A percentile compares a stretch with the other conserved stretches of the same genome.
Evolutionary conservation across 2,888 invertebrate genomes (phyloP).

Genomic region (Adelphocoris suturalis): DNA sequence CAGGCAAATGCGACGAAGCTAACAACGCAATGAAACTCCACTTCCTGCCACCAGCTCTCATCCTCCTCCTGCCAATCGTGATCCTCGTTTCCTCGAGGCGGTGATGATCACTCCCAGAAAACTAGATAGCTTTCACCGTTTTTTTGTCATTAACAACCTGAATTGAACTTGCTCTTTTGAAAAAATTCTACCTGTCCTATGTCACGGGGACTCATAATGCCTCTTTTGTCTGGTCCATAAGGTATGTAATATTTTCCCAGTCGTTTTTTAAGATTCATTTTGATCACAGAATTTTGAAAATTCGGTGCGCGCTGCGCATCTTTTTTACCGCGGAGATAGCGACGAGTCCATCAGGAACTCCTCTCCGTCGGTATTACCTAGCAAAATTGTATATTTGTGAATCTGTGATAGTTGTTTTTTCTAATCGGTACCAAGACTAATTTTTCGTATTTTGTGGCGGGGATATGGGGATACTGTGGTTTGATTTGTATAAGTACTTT

Average conservation of each 20-base stretch:
- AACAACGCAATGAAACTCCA: conserved; percentile 70
- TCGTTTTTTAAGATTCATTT: neutral
- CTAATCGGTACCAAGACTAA: conserved; percentile 30
- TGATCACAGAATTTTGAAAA: conserved; percentile 22
- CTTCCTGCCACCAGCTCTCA: conserved; percentile 67
- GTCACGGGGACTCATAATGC: conserved; percentile 56
- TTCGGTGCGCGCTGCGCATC: neutral
- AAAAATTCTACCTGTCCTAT: neutral
- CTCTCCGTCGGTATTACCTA: neutral
- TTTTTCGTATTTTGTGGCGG: neutral
- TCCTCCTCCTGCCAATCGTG: conserved; percentile 64
- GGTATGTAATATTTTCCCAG: neutral
- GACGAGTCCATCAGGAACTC: neutral
- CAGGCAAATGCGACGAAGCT: conserved; percentile 74
- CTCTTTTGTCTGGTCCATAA: conserved; percentile 20
- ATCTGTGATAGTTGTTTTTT: conserved; percentile 52
- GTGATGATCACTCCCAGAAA: conserved; percentile 74
- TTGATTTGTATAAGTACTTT: neutral
- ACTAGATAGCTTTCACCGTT: conserved; percentile 70
- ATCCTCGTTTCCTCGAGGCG: conserved; percentile 69
- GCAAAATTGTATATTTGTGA: conserved; percentile 51
- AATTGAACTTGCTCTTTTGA: conserved; percentile 42
- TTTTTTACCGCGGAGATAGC: neutral
- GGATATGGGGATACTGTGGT: neutral
- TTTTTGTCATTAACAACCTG: conserved; percentile 37